A percentile compares a stretch with the other conserved stretches of the same genome.
phyloP scores from a whole-genome alignment of 2,113 vertebrate genomes.

The Peromyscus maniculatus region DNA sequence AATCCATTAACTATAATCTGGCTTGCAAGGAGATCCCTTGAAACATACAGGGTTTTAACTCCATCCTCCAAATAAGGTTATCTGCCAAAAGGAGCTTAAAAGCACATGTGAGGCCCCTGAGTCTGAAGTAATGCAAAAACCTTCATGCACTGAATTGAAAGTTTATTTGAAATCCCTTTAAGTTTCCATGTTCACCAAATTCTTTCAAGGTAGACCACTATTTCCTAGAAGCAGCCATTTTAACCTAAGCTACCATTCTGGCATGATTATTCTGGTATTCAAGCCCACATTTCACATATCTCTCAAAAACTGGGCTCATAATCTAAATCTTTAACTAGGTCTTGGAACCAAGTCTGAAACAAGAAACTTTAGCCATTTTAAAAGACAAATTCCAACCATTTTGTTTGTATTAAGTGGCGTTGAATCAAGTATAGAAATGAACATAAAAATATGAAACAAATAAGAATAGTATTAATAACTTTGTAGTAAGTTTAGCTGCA shows the following conservation, averaged over 20 bases:
- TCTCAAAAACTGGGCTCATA: not conserved
- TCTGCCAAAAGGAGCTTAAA: not conserved
- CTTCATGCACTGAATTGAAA: not conserved
- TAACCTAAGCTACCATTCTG: not conserved
- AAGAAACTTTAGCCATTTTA: not conserved
- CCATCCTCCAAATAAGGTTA: slow-evolving; percentile 10
- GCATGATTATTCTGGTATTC: not conserved
- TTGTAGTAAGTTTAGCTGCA: not conserved
- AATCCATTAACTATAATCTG: not conserved
- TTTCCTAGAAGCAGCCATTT: not conserved
- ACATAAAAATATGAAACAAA: not conserved
- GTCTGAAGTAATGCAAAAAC: not conserved
- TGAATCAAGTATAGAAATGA: not conserved
- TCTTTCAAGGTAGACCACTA: not conserved
- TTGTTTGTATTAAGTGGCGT: not conserved
- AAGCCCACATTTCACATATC: not conserved
- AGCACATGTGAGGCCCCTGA: not conserved
- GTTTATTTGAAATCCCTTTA: not conserved
- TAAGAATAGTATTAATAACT: not conserved
- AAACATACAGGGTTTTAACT: not conserved
- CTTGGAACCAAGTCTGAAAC: not conserved
- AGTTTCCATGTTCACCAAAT: not conserved
- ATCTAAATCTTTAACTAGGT: not conserved
- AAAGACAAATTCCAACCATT: not conserved
- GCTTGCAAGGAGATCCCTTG: not conserved